These are phyloP conservation scores for Trissolcus japonicus DNA, from an alignment of 2,888 invertebrate species.

Conservation along the genomic window DNA sequence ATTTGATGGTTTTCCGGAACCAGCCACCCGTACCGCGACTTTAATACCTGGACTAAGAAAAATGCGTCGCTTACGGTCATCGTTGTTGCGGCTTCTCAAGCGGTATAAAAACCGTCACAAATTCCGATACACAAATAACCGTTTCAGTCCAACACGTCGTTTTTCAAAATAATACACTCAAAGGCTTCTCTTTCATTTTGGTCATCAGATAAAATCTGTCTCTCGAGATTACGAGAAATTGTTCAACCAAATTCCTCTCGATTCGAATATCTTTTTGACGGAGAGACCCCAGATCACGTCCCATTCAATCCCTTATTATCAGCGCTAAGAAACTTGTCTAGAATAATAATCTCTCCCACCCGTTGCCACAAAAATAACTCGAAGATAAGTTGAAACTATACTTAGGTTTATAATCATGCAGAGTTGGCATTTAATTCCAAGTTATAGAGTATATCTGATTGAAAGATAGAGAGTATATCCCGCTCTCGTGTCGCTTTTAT, in stretches of 20 bases:
- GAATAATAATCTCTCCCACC: background rate
- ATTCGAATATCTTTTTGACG: background rate
- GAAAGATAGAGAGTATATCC: no score
- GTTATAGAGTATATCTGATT: no score
- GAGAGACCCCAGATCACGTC: background rate
- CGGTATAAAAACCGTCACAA: background rate
- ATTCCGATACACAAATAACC: no score
- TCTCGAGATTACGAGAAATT: no score
- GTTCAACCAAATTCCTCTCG: no score
- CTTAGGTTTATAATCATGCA: slow-evolving; percentile 2
- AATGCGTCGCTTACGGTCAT: background rate
- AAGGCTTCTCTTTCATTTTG: no score
- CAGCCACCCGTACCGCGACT: slow-evolving; percentile 16
- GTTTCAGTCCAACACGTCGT: no score
- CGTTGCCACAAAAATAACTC: background rate
- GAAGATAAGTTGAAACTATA: background rate
- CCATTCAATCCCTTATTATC: background rate
- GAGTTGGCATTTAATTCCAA: background rate
- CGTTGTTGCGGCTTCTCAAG: background rate
- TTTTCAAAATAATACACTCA: no score
- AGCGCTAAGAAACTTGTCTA: background rate
- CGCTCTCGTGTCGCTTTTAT: no score
- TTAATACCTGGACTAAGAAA: slow-evolving; percentile 2
- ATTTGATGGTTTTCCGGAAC: slow-evolving; percentile 13
- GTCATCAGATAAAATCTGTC: no score